Conservation (phyloP, 2,113 vertebrate species). For the Pipa parva region DNA sequence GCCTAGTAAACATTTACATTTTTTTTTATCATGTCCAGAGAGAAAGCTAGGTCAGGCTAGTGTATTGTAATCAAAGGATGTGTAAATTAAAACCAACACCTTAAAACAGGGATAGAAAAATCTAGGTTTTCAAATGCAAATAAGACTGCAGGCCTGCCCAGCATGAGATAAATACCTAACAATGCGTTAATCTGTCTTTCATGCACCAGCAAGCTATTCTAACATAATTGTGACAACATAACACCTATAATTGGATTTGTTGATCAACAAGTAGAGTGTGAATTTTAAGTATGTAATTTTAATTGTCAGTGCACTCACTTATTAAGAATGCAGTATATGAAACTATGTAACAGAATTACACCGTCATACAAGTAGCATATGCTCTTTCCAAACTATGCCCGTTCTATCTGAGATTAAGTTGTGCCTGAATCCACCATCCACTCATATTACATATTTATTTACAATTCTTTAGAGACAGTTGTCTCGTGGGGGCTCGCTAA, state of each 20-base stretch:
- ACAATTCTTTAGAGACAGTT: too few relatives aligned
- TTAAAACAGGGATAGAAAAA: constrained; percentile 66
- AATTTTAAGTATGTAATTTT: constrained; percentile 37
- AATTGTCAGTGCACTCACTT: constrained; percentile 13
- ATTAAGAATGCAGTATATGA: constrained; percentile 13
- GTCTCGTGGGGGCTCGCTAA: too few relatives aligned
- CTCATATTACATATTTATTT: too few relatives aligned
- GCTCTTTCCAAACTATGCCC: too few relatives aligned
- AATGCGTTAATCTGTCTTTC: constrained; percentile 69
- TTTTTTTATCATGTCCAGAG: neutral
- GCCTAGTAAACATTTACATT: too few relatives aligned
- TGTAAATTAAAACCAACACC: constrained; percentile 40
- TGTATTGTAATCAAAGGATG: neutral
- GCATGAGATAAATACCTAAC: constrained; percentile 67
- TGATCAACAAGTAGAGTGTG: constrained; percentile 55
- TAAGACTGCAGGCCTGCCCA: constrained; percentile 57
- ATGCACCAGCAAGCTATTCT: constrained; percentile 55
- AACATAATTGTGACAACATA: constrained; percentile 49
- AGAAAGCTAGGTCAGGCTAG: neutral
- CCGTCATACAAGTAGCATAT: too few relatives aligned
- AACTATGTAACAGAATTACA: neutral
- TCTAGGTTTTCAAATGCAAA: constrained; percentile 73
- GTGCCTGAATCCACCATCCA: too few relatives aligned
- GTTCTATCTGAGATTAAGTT: too few relatives aligned
- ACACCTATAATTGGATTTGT: constrained; percentile 41